Conservation (phyloP, 2,888 invertebrate genomes). For the Proisotoma minuta region DNA sequence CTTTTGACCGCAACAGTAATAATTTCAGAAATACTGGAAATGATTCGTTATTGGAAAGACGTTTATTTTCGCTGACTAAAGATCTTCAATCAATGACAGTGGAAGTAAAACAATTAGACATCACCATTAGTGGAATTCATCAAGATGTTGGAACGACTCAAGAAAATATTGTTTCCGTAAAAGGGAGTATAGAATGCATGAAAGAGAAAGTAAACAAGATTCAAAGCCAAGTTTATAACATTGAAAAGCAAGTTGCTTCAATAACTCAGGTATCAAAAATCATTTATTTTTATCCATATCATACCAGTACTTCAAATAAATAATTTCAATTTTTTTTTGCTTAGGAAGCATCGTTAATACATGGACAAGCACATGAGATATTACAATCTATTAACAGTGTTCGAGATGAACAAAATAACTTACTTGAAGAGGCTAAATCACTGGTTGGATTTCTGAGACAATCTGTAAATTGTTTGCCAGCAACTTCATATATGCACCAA, state of each 20-base stretch:
- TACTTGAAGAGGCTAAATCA: constrained; percentile 42
- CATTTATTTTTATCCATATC: background rate
- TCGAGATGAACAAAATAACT: constrained; percentile 36
- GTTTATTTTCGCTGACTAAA: constrained; percentile 29
- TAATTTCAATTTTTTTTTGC: background rate
- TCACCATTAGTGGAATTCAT: constrained; percentile 30
- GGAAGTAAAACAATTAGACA: constrained; percentile 36
- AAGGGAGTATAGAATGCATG: constrained; percentile 31
- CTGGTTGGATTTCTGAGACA: constrained; percentile 33
- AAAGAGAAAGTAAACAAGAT: constrained; percentile 34
- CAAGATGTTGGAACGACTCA: constrained; percentile 42
- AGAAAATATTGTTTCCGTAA: constrained; percentile 39
- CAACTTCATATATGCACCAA: constrained; percentile 17
- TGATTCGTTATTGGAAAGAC: constrained; percentile 28
- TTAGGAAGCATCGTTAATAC: constrained; percentile 37
- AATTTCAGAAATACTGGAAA: constrained; percentile 7
- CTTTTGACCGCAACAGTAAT: constrained; percentile 22
- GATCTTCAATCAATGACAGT: constrained; percentile 36
- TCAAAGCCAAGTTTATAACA: constrained; percentile 31
- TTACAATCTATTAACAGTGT: constrained; percentile 38
- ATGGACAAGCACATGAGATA: constrained; percentile 37
- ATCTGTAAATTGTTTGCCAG: constrained; percentile 12
- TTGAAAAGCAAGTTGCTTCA: constrained; percentile 40
- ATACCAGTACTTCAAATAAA: background rate
- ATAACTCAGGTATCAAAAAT: constrained; percentile 32